A percentile compares a stretch with the other conserved stretches of the same genome.
Evolutionary conservation across 2,113 vertebrate species (phyloP).

Genomic region (Datnioides undecimradiatus): DNA sequence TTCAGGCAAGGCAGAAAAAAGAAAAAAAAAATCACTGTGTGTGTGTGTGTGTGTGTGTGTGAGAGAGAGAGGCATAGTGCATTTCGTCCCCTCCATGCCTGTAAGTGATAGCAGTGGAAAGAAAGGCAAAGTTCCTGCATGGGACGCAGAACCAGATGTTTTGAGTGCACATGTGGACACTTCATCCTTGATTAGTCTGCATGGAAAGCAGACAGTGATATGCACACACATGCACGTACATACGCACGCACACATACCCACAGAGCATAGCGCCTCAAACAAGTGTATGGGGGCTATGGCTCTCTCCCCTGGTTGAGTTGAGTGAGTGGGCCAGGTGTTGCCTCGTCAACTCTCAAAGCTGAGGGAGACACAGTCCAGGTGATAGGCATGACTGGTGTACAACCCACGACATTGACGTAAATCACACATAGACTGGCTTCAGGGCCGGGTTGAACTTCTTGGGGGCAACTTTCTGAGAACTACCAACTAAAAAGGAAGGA

Average conservation of each 20-base stretch:
- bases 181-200: conserved; percentile 72
- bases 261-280: neutral
- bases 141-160: conserved; percentile 76
- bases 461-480: conserved; percentile 15
- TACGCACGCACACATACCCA: conserved; percentile 8
- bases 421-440: conserved; percentile 56
- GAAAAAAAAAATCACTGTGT: conserved; percentile 7
- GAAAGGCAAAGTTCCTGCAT: conserved; percentile 65
- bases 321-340: conserved; percentile 75
- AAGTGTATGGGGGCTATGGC: conserved; percentile 48
- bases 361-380: conserved; percentile 68
- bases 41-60: conserved; percentile 1
- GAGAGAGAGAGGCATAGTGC: neutral
- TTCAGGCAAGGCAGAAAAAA: conserved; percentile 26
- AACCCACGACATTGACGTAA: conserved; percentile 55
- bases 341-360: conserved; percentile 35
- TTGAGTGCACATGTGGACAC: conserved; percentile 71
- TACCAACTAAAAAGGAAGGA: neutral
- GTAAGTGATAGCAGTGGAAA: conserved; percentile 69
- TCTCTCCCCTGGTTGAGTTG: conserved; percentile 50
- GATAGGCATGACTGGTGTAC: conserved; percentile 70
- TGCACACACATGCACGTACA: neutral
- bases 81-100: conserved; percentile 24
- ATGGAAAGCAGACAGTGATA: conserved; percentile 61
- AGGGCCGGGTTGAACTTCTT: conserved; percentile 52